Conservation (phyloP, 2,113 vertebrate species). For the Sprattus sprattus region DNA sequence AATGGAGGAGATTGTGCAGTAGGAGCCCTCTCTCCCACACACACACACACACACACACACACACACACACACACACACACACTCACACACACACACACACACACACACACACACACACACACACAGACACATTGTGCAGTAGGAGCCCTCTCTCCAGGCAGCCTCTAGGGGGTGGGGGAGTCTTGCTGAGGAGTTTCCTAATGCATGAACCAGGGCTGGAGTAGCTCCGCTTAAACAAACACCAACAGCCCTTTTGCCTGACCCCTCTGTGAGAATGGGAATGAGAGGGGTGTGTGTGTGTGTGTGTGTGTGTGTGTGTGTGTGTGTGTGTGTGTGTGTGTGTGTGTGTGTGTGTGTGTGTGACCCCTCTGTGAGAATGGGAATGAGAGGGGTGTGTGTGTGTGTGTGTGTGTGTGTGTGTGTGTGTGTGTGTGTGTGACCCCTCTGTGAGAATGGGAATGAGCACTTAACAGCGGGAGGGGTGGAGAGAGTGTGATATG, state of each 20-base stretch:
- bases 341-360: too few relatives aligned
- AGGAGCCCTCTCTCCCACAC: not conserved
- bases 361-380: too few relatives aligned
- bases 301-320: too few relatives aligned
- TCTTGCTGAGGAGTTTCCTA: not conserved
- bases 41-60: too few relatives aligned
- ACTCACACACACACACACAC: not conserved
- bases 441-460: not conserved
- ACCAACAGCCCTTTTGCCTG: conserved; percentile 25
- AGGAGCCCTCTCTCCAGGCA: not conserved
- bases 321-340: too few relatives aligned
- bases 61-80: too few relatives aligned
- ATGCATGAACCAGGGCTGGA: conserved; percentile 18
- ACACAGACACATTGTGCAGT: conserved; percentile 19
- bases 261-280: not conserved
- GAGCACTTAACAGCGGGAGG: not conserved
- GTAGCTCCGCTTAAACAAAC: conserved; percentile 33
- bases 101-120: too few relatives aligned
- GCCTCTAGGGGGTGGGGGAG: not conserved
- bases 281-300: not conserved
- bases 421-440: too few relatives aligned
- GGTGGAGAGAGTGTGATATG: conserved; percentile 25
- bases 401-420: too few relatives aligned
- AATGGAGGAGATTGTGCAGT: conserved; percentile 25
- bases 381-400: too few relatives aligned